phyloP scores from a whole-genome alignment of 2,888 invertebrate species.

The Rhagonycha lutea region DNA sequence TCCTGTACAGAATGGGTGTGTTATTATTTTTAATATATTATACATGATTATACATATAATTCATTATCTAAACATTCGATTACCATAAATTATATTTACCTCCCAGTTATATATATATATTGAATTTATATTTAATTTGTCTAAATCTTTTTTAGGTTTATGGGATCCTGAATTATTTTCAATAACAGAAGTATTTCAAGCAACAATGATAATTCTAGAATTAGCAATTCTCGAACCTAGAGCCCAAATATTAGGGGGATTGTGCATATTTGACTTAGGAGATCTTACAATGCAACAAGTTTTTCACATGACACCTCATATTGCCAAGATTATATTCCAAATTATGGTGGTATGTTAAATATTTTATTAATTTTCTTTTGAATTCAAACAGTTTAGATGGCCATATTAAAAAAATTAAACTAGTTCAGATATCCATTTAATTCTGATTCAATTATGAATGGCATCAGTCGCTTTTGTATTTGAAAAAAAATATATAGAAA shows the following conservation, averaged over 20 bases:
- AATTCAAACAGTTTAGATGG: too few species aligned
- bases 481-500: too few species aligned
- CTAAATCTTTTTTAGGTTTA: slow-evolving; percentile 58
- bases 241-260: slow-evolving; percentile 77
- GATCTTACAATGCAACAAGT: slow-evolving; percentile 73
- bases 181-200: slow-evolving; percentile 73
- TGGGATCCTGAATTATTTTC: slow-evolving; percentile 73
- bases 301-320: slow-evolving; percentile 72
- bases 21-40: too few species aligned
- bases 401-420: background rate
- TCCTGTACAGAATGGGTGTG: slow-evolving; percentile 73
- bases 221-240: slow-evolving; percentile 74
- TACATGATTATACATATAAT: too few species aligned
- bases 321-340: slow-evolving; percentile 70
- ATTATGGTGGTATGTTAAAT: slow-evolving; percentile 67
- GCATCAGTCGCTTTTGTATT: too few species aligned
- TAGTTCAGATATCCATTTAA: too few species aligned
- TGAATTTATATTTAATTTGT: too few species aligned
- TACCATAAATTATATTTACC: background rate
- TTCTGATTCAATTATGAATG: too few species aligned
- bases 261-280: slow-evolving; percentile 76
- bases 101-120: background rate
- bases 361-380: slow-evolving; percentile 29
- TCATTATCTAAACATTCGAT: too few species aligned
- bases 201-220: slow-evolving; percentile 71